A percentile compares a stretch with the other conserved stretches of the same genome.
These are phyloP conservation scores for Arbacia lixula DNA, from an alignment of 53 echinoderm and acorn worm species.

Conservation along the genomic window DNA sequence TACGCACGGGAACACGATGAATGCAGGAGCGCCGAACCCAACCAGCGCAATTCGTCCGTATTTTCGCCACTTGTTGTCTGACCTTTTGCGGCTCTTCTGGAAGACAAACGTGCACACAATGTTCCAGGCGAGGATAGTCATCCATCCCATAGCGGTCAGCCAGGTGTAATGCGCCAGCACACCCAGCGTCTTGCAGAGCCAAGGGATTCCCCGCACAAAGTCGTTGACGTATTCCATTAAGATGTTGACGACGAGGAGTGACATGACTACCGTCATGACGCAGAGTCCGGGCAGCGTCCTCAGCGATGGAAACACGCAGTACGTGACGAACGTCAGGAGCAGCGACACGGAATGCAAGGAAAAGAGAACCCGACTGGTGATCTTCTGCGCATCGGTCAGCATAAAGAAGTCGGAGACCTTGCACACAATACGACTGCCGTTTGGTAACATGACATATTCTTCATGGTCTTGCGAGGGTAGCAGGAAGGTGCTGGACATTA, in stretches of 20 bases:
- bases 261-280: constrained; percentile 15
- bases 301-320: background rate
- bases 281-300: constrained; percentile 6
- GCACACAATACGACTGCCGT: background rate
- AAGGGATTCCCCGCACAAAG: background rate
- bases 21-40: background rate
- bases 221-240: constrained; percentile 13
- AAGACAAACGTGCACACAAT: background rate
- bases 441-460: background rate
- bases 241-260: background rate
- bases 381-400: background rate
- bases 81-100: too few species aligned
- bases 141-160: constrained; percentile 3
- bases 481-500: background rate
- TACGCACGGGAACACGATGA: constrained; percentile 1
- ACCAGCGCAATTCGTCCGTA: background rate
- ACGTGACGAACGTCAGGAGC: constrained; percentile 6
- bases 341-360: background rate
- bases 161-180: constrained; percentile 6
- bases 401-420: background rate
- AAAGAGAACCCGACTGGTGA: background rate
- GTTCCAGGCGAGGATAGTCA: constrained; percentile 27
- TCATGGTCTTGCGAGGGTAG: background rate
- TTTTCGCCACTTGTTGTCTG: background rate
- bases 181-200: background rate